Conservation (phyloP, 2,797 vertebrate species). For the Nothura maculosa region DNA sequence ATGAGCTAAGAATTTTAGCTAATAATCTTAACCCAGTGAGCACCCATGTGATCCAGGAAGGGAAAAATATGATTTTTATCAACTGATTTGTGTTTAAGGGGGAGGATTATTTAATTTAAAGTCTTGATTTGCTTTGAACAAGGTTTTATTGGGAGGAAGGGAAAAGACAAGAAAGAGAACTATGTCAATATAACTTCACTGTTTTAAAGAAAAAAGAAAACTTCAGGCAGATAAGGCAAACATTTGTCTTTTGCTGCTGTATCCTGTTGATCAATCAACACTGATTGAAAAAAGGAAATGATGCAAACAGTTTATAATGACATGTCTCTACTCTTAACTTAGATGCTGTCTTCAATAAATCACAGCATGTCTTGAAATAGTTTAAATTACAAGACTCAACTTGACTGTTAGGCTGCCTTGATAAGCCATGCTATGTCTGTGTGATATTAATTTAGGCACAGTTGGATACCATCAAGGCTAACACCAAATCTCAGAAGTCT, state of each 20-base stretch:
- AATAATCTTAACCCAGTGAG: neutral
- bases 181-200: neutral
- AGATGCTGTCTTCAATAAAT: slow-evolving; percentile 13
- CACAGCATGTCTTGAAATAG: neutral
- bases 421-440: neutral
- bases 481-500: neutral
- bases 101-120: neutral
- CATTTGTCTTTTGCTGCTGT: neutral
- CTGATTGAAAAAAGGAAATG: neutral
- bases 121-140: accelerated
- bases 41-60: neutral
- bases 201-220: neutral
- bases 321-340: neutral
- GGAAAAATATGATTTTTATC: neutral
- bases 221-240: neutral
- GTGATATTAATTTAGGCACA: neutral
- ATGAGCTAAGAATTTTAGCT: neutral
- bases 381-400: neutral
- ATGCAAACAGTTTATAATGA: neutral
- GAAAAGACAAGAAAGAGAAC: neutral
- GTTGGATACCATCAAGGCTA: neutral
- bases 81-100: neutral
- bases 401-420: neutral
- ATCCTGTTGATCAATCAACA: neutral
- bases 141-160: neutral